Conservation (phyloP, 2,797 vertebrate species). For the Diplodus sargus region DNA sequence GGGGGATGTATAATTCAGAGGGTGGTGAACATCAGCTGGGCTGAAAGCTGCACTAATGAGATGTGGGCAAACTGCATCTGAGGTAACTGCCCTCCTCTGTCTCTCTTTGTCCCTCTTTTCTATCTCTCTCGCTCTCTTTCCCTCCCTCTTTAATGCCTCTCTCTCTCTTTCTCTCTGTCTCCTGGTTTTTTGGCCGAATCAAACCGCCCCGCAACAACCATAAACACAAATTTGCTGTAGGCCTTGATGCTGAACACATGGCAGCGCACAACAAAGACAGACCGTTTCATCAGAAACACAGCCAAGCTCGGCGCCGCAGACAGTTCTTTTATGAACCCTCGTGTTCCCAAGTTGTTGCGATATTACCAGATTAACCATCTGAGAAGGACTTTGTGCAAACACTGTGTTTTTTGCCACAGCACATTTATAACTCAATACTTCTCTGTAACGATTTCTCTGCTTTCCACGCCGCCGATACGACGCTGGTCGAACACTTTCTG, state of each 20-base stretch:
- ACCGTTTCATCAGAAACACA: constrained; percentile 62
- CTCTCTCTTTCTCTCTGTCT: constrained; percentile 1
- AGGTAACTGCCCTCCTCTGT: constrained; percentile 69
- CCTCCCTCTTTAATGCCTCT: constrained; percentile 47
- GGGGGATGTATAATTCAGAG: constrained; percentile 79
- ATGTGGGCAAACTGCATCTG: constrained; percentile 69
- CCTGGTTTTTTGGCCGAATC: constrained; percentile 29
- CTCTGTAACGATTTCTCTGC: constrained; percentile 6
- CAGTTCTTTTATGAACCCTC: constrained; percentile 24
- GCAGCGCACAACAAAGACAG: constrained; percentile 64
- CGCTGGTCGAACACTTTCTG: constrained; percentile 10
- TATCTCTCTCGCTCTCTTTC: constrained; percentile 16
- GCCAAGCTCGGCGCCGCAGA: constrained; percentile 46
- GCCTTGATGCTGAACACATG: constrained; percentile 62
- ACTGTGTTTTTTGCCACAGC: constrained; percentile 16
- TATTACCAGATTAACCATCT: constrained; percentile 53
- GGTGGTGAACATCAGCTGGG: constrained; percentile 75
- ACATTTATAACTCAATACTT: not conserved
- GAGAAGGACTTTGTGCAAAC: constrained; percentile 29
- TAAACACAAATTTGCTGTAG: constrained; percentile 63
- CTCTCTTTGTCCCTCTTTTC: constrained; percentile 44
- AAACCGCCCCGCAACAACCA: constrained; percentile 37
- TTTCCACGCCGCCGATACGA: not conserved
- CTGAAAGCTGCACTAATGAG: constrained; percentile 78
- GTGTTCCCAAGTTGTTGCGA: constrained; percentile 36